Percentiles rank a stretch among this genome's conserved stretches.
Evolutionary conservation across 2,888 invertebrate species (phyloP).

Genomic region (Parnassius apollo): DNA sequence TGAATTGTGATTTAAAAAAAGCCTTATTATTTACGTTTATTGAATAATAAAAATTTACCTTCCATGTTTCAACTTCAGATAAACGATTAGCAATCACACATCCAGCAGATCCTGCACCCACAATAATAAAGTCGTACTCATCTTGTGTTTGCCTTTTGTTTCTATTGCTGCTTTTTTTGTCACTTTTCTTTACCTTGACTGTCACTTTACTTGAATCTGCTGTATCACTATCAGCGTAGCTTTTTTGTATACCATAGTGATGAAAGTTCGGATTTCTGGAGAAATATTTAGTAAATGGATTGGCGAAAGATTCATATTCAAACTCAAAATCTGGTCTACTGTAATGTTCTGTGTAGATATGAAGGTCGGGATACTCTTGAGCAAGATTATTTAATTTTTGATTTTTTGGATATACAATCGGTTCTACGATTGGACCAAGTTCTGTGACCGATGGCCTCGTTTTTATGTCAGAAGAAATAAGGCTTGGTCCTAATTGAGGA

Average conservation of each 20-base stretch:
- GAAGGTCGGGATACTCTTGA: constrained; percentile 44
- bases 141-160: constrained; percentile 50
- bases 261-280: constrained; percentile 4
- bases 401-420: constrained; percentile 25
- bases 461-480: neutral
- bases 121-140: constrained; percentile 82
- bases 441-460: neutral
- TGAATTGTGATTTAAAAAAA: too few relatives aligned
- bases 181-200: constrained; percentile 34
- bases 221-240: constrained; percentile 43
- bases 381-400: constrained; percentile 29
- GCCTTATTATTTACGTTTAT: neutral
- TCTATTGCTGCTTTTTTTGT: constrained; percentile 36
- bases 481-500: neutral
- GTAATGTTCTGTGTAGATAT: constrained; percentile 44
- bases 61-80: constrained; percentile 82
- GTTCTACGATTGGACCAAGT: neutral
- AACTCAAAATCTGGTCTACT: constrained; percentile 40
- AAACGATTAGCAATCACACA: constrained; percentile 85
- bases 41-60: constrained; percentile 48
- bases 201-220: constrained; percentile 45
- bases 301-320: constrained; percentile 35
- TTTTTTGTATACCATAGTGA: constrained; percentile 32
- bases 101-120: constrained; percentile 86
- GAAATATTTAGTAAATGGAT: constrained; percentile 32